phyloP scores from a whole-genome alignment of 2,888 invertebrate genomes.

The Caenorhabditis afra region DNA sequence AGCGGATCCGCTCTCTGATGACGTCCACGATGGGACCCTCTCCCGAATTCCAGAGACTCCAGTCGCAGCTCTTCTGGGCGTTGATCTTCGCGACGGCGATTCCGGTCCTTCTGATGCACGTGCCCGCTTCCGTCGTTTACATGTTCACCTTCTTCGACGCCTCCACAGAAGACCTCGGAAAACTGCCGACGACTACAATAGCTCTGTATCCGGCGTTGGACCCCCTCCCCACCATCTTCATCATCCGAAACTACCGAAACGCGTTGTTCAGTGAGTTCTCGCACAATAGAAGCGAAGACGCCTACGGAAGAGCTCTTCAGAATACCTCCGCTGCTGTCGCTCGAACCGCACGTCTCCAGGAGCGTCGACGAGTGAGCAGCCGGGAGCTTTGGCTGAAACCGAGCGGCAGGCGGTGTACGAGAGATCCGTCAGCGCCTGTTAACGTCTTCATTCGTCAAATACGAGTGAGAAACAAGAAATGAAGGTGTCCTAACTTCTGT shows the following conservation, averaged over 20 bases:
- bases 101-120: slow-evolving; percentile 33
- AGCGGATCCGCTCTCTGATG: neutral
- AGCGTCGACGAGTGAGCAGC: no score
- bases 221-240: slow-evolving; percentile 28
- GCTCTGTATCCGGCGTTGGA: slow-evolving; percentile 30
- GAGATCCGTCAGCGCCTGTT: no score
- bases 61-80: slow-evolving; percentile 28
- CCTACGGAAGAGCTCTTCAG: no score
- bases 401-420: no score
- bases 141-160: slow-evolving; percentile 14
- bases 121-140: slow-evolving; percentile 24
- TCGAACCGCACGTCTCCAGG: no score
- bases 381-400: no score
- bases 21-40: neutral
- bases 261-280: no score
- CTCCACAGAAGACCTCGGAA: slow-evolving; percentile 24
- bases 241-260: slow-evolving; percentile 13
- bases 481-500: no score
- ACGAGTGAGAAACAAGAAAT: no score
- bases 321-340: no score
- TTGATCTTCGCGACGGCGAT: slow-evolving; percentile 28
- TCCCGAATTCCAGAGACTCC: slow-evolving; percentile 3
- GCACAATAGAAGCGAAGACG: no score
- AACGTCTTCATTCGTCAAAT: no score
- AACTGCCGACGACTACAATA: slow-evolving; percentile 8